Evolutionary conservation across 2,888 invertebrate species (phyloP).

Genomic region (Schizaphis graminum): DNA sequence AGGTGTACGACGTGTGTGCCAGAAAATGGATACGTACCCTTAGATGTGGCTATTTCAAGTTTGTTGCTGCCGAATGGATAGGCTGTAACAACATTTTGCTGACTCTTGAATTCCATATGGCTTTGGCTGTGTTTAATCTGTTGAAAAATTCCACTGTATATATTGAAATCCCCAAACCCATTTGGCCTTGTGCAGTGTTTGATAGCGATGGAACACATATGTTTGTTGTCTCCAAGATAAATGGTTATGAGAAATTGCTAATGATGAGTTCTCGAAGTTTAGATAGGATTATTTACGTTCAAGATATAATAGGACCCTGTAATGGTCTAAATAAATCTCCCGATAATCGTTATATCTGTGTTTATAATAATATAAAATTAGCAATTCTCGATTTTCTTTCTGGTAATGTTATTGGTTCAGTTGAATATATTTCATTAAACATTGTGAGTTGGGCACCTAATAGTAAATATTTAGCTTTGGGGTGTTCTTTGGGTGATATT

Average conservation of each 20-base stretch:
- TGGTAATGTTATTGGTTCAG: constrained; percentile 34
- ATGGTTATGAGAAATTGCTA: constrained; percentile 59
- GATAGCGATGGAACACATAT: constrained; percentile 36
- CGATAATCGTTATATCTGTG: constrained; percentile 31
- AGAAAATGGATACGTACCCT: constrained; percentile 33
- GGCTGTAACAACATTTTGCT: constrained; percentile 25
- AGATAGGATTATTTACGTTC: constrained; percentile 33
- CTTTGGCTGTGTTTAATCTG: constrained; percentile 47
- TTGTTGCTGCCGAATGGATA: constrained; percentile 47
- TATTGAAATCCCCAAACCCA: constrained; percentile 54
- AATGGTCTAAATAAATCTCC: constrained; percentile 51
- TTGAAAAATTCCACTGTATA: constrained; percentile 1
- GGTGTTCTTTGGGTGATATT: constrained; percentile 43
- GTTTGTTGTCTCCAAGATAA: constrained; percentile 57
- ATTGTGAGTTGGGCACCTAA: constrained; percentile 47
- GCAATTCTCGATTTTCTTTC: constrained; percentile 44
- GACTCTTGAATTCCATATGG: constrained; percentile 48
- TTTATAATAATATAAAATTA: constrained; percentile 47
- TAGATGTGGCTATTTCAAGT: constrained; percentile 47
- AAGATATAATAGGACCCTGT: constrained; percentile 54
- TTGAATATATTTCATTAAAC: constrained; percentile 1
- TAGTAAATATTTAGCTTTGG: constrained; percentile 52
- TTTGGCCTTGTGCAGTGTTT: constrained; percentile 45
- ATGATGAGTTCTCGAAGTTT: constrained; percentile 24
- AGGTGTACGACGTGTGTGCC: constrained; percentile 32